A percentile compares a stretch with the other conserved stretches of the same genome.
phyloP scores from a whole-genome alignment of 2,797 vertebrate genomes.

The Hemitrygon akajei region DNA sequence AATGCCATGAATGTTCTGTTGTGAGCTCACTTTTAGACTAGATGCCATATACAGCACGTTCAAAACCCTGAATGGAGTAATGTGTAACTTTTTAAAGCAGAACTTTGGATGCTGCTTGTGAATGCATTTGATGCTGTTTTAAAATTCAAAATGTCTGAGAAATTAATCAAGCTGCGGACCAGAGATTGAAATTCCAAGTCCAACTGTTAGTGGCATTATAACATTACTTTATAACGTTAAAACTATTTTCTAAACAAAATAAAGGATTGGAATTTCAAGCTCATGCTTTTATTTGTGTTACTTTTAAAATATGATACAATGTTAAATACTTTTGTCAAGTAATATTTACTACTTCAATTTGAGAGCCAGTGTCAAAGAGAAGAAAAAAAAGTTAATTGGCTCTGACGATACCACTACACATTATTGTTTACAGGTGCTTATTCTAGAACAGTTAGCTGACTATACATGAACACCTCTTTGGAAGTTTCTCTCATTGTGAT shows the following conservation, averaged over 20 bases:
- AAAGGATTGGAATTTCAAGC: not conserved
- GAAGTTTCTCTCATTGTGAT: not conserved
- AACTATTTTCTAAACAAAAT: not conserved
- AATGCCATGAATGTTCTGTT: conserved; percentile 16
- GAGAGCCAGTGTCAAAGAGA: not conserved
- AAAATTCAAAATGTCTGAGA: not conserved
- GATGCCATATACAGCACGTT: not conserved
- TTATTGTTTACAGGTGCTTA: not conserved
- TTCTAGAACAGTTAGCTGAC: not conserved
- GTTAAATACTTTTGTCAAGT: not conserved
- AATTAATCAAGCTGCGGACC: not conserved
- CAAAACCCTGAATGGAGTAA: not conserved
- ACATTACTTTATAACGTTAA: not conserved
- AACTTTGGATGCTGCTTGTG: not conserved
- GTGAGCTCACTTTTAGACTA: not conserved
- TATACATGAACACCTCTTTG: not conserved
- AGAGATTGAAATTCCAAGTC: not conserved
- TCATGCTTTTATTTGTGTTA: not conserved
- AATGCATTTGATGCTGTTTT: not conserved
- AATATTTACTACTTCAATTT: not conserved
- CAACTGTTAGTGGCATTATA: not conserved
- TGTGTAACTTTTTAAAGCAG: not conserved
- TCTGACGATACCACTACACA: not conserved
- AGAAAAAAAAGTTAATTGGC: not conserved
- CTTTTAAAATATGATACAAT: not conserved